A percentile compares a stretch with the other conserved stretches of the same genome.
These are phyloP conservation scores for Eutolmus rufibarbis DNA, from an alignment of 2,888 invertebrate genomes.

Conservation along the genomic window DNA sequence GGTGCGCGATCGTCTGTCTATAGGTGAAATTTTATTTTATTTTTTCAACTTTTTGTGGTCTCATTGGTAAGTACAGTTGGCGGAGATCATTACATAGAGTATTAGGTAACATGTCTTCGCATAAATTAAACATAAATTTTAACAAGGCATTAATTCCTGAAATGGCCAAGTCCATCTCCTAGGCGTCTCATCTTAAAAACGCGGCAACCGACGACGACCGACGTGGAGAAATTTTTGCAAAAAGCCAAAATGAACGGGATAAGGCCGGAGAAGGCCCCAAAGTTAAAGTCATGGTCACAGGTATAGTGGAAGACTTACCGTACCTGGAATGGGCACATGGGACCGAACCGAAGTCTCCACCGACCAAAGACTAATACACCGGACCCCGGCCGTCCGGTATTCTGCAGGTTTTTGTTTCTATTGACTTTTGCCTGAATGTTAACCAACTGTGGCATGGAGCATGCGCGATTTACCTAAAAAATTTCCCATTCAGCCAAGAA, in stretches of 20 bases:
- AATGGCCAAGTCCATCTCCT: slow-evolving; percentile 19
- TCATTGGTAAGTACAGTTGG: slow-evolving; percentile 23
- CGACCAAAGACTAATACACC: neutral
- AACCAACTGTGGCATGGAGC: neutral
- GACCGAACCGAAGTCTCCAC: slow-evolving; percentile 6
- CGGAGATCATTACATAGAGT: slow-evolving; percentile 17
- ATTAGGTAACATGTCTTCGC: slow-evolving; percentile 30
- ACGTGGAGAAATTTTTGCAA: slow-evolving; percentile 39
- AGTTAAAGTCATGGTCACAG: slow-evolving; percentile 33
- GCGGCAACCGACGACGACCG: neutral
- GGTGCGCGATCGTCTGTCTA: neutral
- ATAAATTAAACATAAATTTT: slow-evolving; percentile 40
- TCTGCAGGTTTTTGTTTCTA: slow-evolving; percentile 25
- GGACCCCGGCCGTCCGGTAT: neutral
- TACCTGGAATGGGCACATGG: slow-evolving; percentile 30
- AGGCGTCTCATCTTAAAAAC: neutral
- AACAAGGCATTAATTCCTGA: slow-evolving; percentile 32
- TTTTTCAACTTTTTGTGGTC: neutral
- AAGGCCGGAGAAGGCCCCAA: neutral
- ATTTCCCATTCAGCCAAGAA: slow-evolving; percentile 19
- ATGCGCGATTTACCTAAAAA: slow-evolving; percentile 37
- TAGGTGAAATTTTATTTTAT: neutral
- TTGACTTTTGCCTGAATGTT: slow-evolving; percentile 29
- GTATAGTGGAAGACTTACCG: neutral
- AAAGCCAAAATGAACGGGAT: slow-evolving; percentile 23